Evolutionary conservation across 2,888 invertebrate genomes (phyloP).

Genomic region (Chrysolina haemoptera): DNA sequence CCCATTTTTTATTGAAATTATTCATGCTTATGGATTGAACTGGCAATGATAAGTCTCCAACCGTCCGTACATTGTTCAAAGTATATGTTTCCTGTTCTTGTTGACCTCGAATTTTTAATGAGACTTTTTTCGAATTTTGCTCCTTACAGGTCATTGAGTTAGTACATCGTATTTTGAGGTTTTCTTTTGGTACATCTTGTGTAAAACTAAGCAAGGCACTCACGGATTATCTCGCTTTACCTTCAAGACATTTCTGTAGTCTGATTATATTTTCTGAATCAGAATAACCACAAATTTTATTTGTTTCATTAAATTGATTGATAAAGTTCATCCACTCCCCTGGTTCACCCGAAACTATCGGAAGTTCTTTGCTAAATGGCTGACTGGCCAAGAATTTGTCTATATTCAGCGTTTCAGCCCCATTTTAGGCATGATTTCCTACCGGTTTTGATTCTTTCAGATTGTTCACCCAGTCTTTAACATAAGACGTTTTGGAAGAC

Average conservation of each 20-base stretch:
- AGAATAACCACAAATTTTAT: constrained; percentile 2
- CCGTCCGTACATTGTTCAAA: no score
- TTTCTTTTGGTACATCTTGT: no score
- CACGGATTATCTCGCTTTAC: constrained; percentile 9
- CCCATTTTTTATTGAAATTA: no score
- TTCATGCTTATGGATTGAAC: no score
- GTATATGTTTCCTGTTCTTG: no score
- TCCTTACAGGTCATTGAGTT: no score
- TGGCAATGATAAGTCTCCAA: no score
- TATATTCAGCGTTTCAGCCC: background rate
- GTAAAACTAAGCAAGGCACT: no score
- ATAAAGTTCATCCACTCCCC: constrained; percentile 24
- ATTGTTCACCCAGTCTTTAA: background rate
- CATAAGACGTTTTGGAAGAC: background rate
- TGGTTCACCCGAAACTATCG: constrained; percentile 19
- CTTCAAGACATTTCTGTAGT: constrained; percentile 16
- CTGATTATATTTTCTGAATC: constrained; percentile 1
- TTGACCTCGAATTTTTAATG: no score
- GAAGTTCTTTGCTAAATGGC: no score
- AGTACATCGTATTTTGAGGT: no score
- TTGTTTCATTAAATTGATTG: constrained; percentile 24
- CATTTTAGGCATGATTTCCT: background rate
- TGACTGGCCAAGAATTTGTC: constrained; percentile 18
- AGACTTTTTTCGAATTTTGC: no score
- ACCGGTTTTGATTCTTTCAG: background rate